Percentiles rank a stretch among this genome's conserved stretches.
Evolutionary conservation across 37 sponge, comb jelly and placozoan genomes (phyloP).

Genomic region (Amphimedon queenslandica): DNA sequence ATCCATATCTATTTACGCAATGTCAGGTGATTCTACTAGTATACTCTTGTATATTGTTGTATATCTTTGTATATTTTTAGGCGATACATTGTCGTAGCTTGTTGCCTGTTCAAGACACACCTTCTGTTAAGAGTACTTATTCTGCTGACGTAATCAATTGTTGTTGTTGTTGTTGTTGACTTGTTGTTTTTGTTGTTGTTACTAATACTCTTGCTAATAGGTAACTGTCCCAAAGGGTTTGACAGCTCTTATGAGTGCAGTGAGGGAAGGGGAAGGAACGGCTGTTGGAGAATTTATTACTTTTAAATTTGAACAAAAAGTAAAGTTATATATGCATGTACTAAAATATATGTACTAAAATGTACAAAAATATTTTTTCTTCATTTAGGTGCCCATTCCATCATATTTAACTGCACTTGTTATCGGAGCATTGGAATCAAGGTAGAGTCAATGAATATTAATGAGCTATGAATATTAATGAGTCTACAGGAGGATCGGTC

Average conservation of each 20-base stretch:
- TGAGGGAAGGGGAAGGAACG: slow-evolving; percentile 12
- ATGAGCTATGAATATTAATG: neutral
- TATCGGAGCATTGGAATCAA: slow-evolving; percentile 75
- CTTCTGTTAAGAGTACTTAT: slow-evolving; percentile 78
- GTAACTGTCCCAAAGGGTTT: slow-evolving; percentile 59
- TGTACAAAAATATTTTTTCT: slow-evolving; percentile 10
- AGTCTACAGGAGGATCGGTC: slow-evolving; percentile 56
- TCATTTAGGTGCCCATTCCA: slow-evolving; percentile 76
- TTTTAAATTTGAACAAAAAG: slow-evolving; percentile 51
- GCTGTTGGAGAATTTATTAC: slow-evolving; percentile 8
- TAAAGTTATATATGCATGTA: neutral
- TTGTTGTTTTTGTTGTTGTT: neutral
- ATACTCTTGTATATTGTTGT: neutral
- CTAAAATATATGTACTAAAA: neutral
- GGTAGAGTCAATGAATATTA: slow-evolving; percentile 23
- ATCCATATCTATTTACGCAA: slow-evolving; percentile 92
- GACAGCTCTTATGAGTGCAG: slow-evolving; percentile 88
- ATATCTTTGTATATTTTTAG: slow-evolving; percentile 14
- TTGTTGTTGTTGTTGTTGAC: neutral
- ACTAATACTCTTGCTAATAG: slow-evolving; percentile 7
- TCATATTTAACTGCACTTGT: slow-evolving; percentile 87
- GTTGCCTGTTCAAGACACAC: slow-evolving; percentile 94
- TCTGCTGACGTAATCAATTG: slow-evolving; percentile 45
- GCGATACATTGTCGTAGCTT: slow-evolving; percentile 87
- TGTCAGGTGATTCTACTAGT: slow-evolving; percentile 54